Percentiles rank a stretch among this genome's conserved stretches.
These are phyloP conservation scores for Pristionchus entomophagus DNA, from an alignment of 2,888 invertebrate species.

Conservation along the genomic window DNA sequence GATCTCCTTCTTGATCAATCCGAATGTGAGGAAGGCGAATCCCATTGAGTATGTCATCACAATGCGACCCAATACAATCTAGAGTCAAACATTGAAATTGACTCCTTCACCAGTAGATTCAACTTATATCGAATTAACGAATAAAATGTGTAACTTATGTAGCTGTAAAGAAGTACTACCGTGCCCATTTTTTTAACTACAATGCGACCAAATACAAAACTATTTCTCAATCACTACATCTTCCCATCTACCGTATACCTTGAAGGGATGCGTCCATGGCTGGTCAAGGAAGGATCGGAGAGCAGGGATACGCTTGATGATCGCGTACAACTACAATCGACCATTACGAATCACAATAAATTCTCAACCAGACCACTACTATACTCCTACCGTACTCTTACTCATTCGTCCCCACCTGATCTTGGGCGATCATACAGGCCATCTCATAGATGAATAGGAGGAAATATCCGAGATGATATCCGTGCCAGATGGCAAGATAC, in stretches of 20 bases:
- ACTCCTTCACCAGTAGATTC: too few relatives aligned
- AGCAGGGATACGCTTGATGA: slow-evolving; percentile 69
- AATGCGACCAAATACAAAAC: too few relatives aligned
- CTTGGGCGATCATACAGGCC: slow-evolving; percentile 88
- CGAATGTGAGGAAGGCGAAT: slow-evolving; percentile 75
- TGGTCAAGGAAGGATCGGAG: slow-evolving; percentile 62
- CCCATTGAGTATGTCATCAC: slow-evolving; percentile 73
- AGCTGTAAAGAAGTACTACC: neutral
- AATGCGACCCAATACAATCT: slow-evolving; percentile 70
- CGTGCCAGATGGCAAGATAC: slow-evolving; percentile 96
- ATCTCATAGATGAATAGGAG: slow-evolving; percentile 93
- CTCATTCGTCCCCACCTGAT: slow-evolving; percentile 84
- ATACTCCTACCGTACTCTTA: too few relatives aligned
- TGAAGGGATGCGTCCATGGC: slow-evolving; percentile 58
- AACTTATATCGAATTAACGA: neutral
- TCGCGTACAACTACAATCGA: slow-evolving; percentile 64
- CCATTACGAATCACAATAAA: too few relatives aligned
- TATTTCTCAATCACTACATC: neutral
- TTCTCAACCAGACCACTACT: neutral
- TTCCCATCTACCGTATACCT: neutral
- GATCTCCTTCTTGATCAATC: slow-evolving; percentile 74
- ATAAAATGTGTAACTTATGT: neutral
- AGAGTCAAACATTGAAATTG: neutral
- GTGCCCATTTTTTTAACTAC: neutral
- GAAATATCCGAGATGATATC: slow-evolving; percentile 94